Conservation (phyloP, 2,888 invertebrate genomes). For the Spodoptera picta region DNA sequence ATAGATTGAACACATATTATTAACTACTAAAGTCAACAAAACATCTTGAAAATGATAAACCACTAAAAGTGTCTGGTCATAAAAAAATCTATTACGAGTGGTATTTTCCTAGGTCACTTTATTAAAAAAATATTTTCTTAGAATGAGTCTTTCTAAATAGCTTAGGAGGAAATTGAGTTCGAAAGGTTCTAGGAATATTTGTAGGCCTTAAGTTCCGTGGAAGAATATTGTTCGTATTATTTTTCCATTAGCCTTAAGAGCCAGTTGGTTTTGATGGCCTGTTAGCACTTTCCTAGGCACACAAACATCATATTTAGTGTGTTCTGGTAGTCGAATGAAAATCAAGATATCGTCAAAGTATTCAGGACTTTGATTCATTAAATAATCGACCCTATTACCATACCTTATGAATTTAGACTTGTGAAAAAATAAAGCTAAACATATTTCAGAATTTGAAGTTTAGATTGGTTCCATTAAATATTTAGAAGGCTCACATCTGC, state of each 20-base stretch:
- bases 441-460: too few relatives aligned
- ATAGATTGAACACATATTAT: too few relatives aligned
- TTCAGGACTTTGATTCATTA: too few relatives aligned
- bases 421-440: too few relatives aligned
- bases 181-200: neutral
- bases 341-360: too few relatives aligned
- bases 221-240: neutral
- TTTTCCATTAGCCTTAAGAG: conserved; percentile 4
- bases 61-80: neutral
- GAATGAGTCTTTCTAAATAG: neutral
- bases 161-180: neutral
- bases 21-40: too few relatives aligned
- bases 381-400: too few relatives aligned
- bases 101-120: conserved; percentile 4
- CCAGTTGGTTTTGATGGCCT: neutral
- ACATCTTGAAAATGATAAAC: too few relatives aligned
- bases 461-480: neutral
- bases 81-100: neutral
- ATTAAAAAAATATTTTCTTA: conserved; percentile 1
- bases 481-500: conserved; percentile 6
- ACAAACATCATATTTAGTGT: too few relatives aligned
- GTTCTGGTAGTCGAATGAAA: too few relatives aligned
- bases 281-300: too few relatives aligned
- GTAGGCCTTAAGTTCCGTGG: conserved; percentile 8
- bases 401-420: too few relatives aligned